phyloP scores from a whole-genome alignment of 2,113 vertebrate species.

The Gasterosteus aculeatus region DNA sequence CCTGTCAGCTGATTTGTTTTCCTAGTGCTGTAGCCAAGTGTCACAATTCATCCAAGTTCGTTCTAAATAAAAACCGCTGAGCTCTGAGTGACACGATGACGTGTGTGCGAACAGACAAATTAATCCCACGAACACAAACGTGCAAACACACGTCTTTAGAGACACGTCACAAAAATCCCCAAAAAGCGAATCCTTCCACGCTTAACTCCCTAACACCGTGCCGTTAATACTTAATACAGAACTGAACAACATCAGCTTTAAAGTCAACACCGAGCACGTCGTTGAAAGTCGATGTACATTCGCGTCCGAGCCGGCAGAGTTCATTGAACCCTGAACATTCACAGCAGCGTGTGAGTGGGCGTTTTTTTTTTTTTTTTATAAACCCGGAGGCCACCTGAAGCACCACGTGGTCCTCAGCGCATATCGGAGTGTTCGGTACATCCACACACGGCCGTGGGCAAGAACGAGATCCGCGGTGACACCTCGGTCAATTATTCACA shows the following conservation, averaged over 20 bases:
- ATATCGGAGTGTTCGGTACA: slow-evolving; percentile 3
- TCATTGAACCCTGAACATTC: slow-evolving; percentile 21
- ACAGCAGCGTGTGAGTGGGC: neutral
- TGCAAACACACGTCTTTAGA: neutral
- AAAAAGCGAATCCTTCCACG: neutral
- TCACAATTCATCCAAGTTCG: slow-evolving; percentile 5
- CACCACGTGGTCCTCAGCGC: neutral
- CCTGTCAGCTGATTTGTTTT: neutral
- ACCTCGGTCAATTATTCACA: slow-evolving; percentile 69
- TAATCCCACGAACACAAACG: neutral
- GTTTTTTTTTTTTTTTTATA: neutral
- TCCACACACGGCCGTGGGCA: neutral
- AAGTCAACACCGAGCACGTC: slow-evolving; percentile 4
- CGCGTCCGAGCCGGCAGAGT: neutral
- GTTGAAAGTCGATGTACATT: slow-evolving; percentile 12
- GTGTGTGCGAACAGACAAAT: neutral
- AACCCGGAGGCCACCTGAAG: neutral
- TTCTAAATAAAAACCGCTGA: neutral
- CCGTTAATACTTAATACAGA: slow-evolving; percentile 16
- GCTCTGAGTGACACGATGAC: neutral
- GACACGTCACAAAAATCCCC: neutral
- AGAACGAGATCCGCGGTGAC: slow-evolving; percentile 13
- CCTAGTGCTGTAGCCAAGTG: neutral
- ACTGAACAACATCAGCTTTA: neutral
- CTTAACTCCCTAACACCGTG: slow-evolving; percentile 23